Conservation (phyloP, 2,113 vertebrate species). For the Campylorhamphus procurvoides region DNA sequence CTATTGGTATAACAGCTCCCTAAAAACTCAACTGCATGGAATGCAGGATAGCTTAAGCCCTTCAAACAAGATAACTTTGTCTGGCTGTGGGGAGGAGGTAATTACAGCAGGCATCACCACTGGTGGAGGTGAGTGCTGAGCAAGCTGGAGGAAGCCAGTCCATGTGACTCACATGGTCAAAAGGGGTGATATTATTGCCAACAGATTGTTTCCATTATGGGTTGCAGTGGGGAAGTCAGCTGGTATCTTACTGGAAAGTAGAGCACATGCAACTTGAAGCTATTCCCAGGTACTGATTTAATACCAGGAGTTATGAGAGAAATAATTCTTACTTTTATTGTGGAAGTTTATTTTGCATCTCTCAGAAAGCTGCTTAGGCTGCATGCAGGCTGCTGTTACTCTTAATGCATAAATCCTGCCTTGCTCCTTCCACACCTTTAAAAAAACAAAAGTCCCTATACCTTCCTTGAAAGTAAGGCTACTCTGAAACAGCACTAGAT, state of each 20-base stretch:
- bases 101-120: not conserved
- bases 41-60: not conserved
- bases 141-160: not conserved
- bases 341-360: not conserved
- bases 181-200: not conserved
- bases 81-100: not conserved
- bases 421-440: not conserved
- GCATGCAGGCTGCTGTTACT: not conserved
- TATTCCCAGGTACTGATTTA: not conserved
- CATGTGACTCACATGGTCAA: not conserved
- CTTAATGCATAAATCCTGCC: not conserved
- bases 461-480: not conserved
- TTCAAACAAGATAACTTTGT: not conserved
- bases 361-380: not conserved
- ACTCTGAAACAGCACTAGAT: not conserved
- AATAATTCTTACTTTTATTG: not conserved
- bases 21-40: not conserved
- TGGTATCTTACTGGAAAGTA: not conserved
- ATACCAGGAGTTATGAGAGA: not conserved
- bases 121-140: not conserved
- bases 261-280: not conserved
- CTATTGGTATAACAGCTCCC: not conserved
- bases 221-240: not conserved
- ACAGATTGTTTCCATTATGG: not conserved
- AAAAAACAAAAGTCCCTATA: not conserved